Conservation (phyloP, 1,140 invertebrate genomes). For the Megalopta genalis region DNA sequence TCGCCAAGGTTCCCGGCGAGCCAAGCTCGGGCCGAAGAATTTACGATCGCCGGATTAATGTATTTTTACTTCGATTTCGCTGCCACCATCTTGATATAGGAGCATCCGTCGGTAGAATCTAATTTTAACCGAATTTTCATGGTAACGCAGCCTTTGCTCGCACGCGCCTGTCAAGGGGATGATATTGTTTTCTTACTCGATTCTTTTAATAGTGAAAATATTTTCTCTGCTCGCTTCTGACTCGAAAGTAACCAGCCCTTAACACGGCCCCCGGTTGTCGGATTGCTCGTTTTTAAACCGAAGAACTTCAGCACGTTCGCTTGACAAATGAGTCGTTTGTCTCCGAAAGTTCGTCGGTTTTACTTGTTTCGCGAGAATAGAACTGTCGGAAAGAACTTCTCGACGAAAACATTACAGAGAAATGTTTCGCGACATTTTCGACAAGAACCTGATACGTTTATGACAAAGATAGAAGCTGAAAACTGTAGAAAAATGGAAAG, state of each 20-base stretch:
- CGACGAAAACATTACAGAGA: neutral
- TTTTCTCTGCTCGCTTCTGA: neutral
- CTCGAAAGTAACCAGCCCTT: neutral
- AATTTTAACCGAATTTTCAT: neutral
- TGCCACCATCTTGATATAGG: neutral
- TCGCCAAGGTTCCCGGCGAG: neutral
- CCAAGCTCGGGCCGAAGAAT: neutral
- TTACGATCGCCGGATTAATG: neutral
- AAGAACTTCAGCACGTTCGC: neutral
- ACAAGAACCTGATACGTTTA: no score
- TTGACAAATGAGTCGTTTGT: slow-evolving; percentile 16
- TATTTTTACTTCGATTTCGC: slow-evolving; percentile 1
- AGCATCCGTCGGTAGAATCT: neutral
- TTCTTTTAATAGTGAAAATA: neutral
- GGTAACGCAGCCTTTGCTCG: neutral
- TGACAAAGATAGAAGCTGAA: no score
- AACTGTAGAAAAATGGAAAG: no score
- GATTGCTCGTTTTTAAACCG: neutral
- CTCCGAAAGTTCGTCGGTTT: slow-evolving; percentile 1
- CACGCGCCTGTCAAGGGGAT: neutral
- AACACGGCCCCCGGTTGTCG: neutral
- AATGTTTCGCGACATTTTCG: no score
- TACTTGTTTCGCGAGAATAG: slow-evolving; percentile 17
- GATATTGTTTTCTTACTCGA: neutral
- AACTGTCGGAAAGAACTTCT: neutral